Evolutionary conservation across 2,113 vertebrate species (phyloP).

Genomic region (Thymallus thymallus): DNA sequence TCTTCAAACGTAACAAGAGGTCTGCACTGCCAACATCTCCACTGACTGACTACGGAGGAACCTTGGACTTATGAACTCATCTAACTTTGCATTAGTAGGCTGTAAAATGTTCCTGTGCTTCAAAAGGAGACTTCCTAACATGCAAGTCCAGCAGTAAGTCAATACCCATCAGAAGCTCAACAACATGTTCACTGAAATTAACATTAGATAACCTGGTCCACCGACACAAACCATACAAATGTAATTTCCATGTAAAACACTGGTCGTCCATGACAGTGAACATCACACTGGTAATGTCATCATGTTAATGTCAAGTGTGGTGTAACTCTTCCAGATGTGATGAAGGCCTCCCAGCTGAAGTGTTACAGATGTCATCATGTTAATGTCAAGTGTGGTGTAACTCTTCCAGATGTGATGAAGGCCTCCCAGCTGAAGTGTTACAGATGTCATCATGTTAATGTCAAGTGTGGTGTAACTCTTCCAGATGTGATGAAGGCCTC

Average conservation of each 20-base stretch:
- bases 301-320: slow-evolving; percentile 53
- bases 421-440: too few relatives aligned
- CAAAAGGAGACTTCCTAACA: too few relatives aligned
- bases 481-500: too few relatives aligned
- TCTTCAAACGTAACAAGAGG: slow-evolving; percentile 17
- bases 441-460: too few relatives aligned
- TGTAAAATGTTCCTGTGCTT: too few relatives aligned
- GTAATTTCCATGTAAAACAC: neutral
- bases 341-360: slow-evolving; percentile 50
- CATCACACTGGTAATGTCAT: slow-evolving; percentile 44
- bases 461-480: too few relatives aligned
- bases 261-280: slow-evolving; percentile 33
- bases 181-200: neutral
- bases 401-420: too few relatives aligned
- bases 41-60: neutral
- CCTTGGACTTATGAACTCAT: too few relatives aligned
- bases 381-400: too few relatives aligned
- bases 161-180: too few relatives aligned
- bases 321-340: slow-evolving; percentile 53
- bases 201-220: neutral
- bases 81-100: too few relatives aligned
- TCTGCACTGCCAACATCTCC: slow-evolving; percentile 31
- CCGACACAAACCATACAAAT: neutral
- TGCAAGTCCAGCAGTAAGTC: too few relatives aligned
- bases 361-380: slow-evolving; percentile 38